A percentile compares a stretch with the other conserved stretches of the same genome.
Evolutionary conservation across 1,140 invertebrate species (phyloP).

Genomic region (Sminthurides bifidus): DNA sequence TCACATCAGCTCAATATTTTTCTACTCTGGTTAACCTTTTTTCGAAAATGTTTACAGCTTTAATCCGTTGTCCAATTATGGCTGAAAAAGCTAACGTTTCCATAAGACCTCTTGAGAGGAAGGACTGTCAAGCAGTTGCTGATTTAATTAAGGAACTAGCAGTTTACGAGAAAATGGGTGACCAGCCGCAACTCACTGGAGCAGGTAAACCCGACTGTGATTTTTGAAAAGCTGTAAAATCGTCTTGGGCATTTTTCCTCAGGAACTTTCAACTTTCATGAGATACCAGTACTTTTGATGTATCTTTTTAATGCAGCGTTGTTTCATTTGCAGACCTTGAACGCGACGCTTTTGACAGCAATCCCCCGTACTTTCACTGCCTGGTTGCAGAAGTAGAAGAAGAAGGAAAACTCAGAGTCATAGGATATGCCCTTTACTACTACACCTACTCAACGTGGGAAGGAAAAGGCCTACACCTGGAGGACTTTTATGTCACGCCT

Average conservation of each 20-base stretch:
- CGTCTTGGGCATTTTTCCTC: not conserved
- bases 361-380: conserved; percentile 50
- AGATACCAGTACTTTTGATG: too few relatives aligned
- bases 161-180: conserved; percentile 63
- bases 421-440: conserved; percentile 62
- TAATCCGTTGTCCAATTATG: not conserved
- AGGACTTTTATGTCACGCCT: conserved; percentile 67
- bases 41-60: too few relatives aligned
- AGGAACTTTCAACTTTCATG: not conserved
- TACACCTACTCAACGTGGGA: conserved; percentile 65
- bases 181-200: conserved; percentile 54
- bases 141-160: conserved; percentile 59
- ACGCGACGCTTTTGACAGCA: conserved; percentile 53
- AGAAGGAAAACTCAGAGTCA: conserved; percentile 33
- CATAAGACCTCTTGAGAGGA: not conserved
- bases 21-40: too few relatives aligned
- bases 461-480: conserved; percentile 59
- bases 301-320: not conserved
- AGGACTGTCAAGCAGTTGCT: conserved; percentile 39
- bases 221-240: not conserved
- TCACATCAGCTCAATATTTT: too few relatives aligned
- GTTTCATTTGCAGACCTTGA: conserved; percentile 43
- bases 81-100: conserved; percentile 4
- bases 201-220: conserved; percentile 37
- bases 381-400: conserved; percentile 46